Evolutionary conservation across 1,140 invertebrate genomes (phyloP), one percentile per base, ranked within the genome.

Genomic region (Drepana arcuata): DNA sequence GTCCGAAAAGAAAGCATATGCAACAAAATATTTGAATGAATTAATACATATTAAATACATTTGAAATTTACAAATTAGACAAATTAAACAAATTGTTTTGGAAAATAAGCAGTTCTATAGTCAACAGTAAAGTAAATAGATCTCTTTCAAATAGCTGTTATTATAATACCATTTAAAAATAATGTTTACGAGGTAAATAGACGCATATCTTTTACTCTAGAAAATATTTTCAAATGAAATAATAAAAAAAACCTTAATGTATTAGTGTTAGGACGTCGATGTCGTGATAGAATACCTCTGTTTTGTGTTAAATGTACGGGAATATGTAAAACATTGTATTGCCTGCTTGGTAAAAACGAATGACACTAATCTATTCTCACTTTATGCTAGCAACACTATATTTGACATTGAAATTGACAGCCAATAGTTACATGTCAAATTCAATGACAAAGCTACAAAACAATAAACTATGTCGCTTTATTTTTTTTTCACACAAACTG

Each of bases 131-230:
- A 14, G 29, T n/a, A n/a, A 55, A 62, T 71, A 73, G 60, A 48
- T 40, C 24, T 54, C 46, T 53, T 48, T 42, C 47, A 61, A 62
- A 72, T 79, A 74, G 69, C 52, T 60, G 64, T 7, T 6, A n/a
- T n/a, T 26, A 26, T 4, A 26, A 26, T 26, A 26, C 6, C 24
- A 10, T 10, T 26, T 26, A n/a, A 26, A 6, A 26, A n/a, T 10
- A 64, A 53, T 49, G 31, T 56, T 79, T 74, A 74, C 69, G 70
- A 63, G 58, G 54, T 75, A 65, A 66, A 71, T 81, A 81, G 73
- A 80, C 71, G 77, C 77, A 81, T 81, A 81, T 81, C 73, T 63
- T 75, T 75, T 74, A 71, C 62, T 72, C 71, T 78, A 78, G 71
- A 65, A 56, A 69, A 78, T 72, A 77, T 78, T 81, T 74, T 57